Percentiles rank a stretch among this genome's conserved stretches.
These are phyloP conservation scores for Perdita meconis DNA, from an alignment of 2,888 invertebrate genomes.

Conservation along the genomic window DNA sequence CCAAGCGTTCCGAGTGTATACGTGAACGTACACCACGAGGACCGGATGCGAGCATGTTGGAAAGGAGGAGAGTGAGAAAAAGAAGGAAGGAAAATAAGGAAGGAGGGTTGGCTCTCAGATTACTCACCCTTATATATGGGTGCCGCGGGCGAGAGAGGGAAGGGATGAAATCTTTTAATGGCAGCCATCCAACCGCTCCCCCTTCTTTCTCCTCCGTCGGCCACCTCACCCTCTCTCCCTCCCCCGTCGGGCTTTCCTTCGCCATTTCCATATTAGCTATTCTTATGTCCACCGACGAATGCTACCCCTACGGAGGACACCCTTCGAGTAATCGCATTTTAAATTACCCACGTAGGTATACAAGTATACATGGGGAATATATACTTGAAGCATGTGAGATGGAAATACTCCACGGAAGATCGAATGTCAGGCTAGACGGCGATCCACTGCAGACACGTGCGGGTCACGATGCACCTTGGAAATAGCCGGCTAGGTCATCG, in stretches of 20 bases:
- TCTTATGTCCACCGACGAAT: slow-evolving; percentile 80
- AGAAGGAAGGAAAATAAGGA: slow-evolving; percentile 72
- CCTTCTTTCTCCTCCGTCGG: slow-evolving; percentile 51
- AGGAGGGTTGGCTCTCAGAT: slow-evolving; percentile 73
- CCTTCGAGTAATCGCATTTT: slow-evolving; percentile 80
- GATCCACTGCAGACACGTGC: slow-evolving; percentile 43
- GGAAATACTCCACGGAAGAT: slow-evolving; percentile 65
- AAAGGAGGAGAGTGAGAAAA: slow-evolving; percentile 65
- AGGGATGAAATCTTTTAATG: slow-evolving; percentile 83
- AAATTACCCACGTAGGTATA: slow-evolving; percentile 77
- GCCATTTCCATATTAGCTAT: slow-evolving; percentile 80
- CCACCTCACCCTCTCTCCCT: slow-evolving; percentile 60
- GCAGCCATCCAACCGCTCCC: slow-evolving; percentile 79
- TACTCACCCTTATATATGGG: slow-evolving; percentile 82
- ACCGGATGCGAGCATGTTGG: slow-evolving; percentile 56
- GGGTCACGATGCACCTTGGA: slow-evolving; percentile 26
- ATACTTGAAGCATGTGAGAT: slow-evolving; percentile 40
- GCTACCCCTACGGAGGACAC: slow-evolving; percentile 75
- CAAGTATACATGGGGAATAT: slow-evolving; percentile 40
- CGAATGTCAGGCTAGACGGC: slow-evolving; percentile 65
- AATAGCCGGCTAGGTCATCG: slow-evolving; percentile 37
- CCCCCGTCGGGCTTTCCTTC: slow-evolving; percentile 58
- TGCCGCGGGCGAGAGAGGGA: slow-evolving; percentile 73
- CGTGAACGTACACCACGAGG: slow-evolving; percentile 47
- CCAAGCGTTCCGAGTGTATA: slow-evolving; percentile 45